These are phyloP conservation scores for Actinia equina DNA, from an alignment of 64 coral and sea anemone species.

Conservation along the genomic window DNA sequence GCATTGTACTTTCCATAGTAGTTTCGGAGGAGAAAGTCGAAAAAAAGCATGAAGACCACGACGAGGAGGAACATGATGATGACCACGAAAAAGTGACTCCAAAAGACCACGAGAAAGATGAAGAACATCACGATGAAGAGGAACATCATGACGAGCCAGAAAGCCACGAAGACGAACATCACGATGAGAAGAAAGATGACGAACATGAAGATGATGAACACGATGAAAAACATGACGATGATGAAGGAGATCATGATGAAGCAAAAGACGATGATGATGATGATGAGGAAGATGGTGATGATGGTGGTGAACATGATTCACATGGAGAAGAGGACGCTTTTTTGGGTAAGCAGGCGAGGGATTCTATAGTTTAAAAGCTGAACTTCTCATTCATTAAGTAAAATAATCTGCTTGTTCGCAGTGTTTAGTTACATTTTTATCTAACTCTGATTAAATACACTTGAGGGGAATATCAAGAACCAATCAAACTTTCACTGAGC, in stretches of 20 bases:
- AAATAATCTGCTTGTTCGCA: too few species aligned
- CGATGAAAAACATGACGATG: constrained; percentile 27
- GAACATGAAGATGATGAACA: constrained; percentile 42
- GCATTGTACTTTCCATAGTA: neutral
- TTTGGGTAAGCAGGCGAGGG: constrained; percentile 21
- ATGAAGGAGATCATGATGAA: constrained; percentile 18
- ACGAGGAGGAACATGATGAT: constrained; percentile 56
- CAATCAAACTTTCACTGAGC: too few species aligned
- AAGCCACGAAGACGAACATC: constrained; percentile 23
- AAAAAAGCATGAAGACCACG: constrained; percentile 20
- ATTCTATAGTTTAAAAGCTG: too few species aligned
- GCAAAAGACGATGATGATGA: constrained; percentile 37
- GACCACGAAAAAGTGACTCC: constrained; percentile 38
- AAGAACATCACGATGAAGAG: neutral
- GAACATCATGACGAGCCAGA: constrained; percentile 28
- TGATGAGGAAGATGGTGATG: constrained; percentile 33
- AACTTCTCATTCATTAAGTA: too few species aligned
- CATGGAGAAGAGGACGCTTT: constrained; percentile 56
- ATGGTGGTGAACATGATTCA: constrained; percentile 5
- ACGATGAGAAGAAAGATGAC: constrained; percentile 29
- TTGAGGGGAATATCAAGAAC: too few species aligned
- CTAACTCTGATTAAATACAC: too few species aligned
- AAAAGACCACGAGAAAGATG: constrained; percentile 25
- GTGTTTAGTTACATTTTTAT: too few species aligned
- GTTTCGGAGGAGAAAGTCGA: constrained; percentile 3